Conservation (phyloP, 1,140 invertebrate genomes). For the Zaprionus nigranus region DNA sequence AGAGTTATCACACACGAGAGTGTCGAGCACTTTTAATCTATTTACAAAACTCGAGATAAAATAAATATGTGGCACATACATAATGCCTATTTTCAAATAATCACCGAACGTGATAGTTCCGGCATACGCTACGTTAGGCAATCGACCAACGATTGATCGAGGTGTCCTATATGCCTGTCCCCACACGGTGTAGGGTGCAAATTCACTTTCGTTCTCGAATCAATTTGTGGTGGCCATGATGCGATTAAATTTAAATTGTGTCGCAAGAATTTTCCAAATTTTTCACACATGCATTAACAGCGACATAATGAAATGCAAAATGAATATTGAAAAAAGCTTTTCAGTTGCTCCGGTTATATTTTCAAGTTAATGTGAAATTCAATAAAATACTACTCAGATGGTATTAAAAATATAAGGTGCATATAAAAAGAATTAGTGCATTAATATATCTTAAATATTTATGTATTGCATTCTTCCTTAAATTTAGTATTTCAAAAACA, state of each 20-base stretch:
- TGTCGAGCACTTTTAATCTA: constrained; percentile 59
- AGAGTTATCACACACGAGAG: constrained; percentile 60
- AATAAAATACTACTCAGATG: too few species aligned
- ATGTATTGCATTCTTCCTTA: too few species aligned
- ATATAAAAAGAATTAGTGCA: too few species aligned
- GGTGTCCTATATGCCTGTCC: constrained; percentile 33
- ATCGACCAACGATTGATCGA: not conserved
- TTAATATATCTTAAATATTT: too few species aligned
- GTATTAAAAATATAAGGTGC: too few species aligned
- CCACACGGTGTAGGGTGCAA: constrained; percentile 24
- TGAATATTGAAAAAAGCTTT: not conserved
- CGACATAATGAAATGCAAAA: not conserved
- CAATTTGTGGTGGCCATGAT: constrained; percentile 50
- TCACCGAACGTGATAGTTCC: constrained; percentile 32
- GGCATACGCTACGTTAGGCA: constrained; percentile 36
- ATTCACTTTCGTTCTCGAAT: constrained; percentile 63
- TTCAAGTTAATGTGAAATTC: too few species aligned
- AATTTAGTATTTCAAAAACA: too few species aligned
- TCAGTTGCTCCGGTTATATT: not conserved
- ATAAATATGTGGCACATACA: constrained; percentile 44
- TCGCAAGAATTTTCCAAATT: constrained; percentile 38
- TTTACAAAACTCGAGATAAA: constrained; percentile 70
- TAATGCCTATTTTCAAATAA: constrained; percentile 54
- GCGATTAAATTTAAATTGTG: constrained; percentile 51
- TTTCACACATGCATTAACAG: constrained; percentile 3